Conservation (phyloP, 2,888 invertebrate genomes). For the Pyrrhosoma nymphula region DNA sequence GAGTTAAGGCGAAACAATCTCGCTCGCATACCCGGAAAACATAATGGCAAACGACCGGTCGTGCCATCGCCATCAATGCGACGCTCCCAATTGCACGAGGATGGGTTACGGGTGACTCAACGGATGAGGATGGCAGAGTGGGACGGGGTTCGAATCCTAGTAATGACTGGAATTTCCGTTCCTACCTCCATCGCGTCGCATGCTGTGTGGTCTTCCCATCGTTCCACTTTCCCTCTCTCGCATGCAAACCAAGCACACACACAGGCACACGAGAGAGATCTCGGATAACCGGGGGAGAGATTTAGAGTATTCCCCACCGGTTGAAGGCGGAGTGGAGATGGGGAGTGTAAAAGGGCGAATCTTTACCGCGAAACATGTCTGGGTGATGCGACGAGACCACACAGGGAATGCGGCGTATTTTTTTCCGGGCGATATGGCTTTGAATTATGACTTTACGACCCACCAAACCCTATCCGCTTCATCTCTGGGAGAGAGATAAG, state of each 20-base stretch:
- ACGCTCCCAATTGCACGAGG: not conserved
- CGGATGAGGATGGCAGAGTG: not conserved
- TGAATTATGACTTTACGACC: slow-evolving; percentile 13
- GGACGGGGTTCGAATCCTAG: not conserved
- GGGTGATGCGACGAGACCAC: slow-evolving; percentile 21
- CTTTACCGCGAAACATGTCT: not conserved
- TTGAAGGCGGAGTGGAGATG: not conserved
- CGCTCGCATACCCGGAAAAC: not conserved
- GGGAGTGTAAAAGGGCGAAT: not conserved
- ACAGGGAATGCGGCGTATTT: not conserved
- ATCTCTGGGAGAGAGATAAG: not conserved
- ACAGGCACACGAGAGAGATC: too few species aligned
- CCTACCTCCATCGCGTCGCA: not conserved
- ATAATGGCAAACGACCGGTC: not conserved
- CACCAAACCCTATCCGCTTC: not conserved
- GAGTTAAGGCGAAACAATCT: not conserved
- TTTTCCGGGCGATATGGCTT: not conserved
- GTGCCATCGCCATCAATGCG: not conserved
- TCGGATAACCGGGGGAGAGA: too few species aligned
- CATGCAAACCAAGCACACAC: not conserved
- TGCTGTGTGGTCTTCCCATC: not conserved
- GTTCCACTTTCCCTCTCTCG: not conserved
- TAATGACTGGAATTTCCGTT: not conserved
- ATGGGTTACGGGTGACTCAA: not conserved
- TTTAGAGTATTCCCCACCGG: too few species aligned